Base-by-base conservation (phyloP, 2,888 invertebrate genomes). In the Cistogaster globosa region DNA sequence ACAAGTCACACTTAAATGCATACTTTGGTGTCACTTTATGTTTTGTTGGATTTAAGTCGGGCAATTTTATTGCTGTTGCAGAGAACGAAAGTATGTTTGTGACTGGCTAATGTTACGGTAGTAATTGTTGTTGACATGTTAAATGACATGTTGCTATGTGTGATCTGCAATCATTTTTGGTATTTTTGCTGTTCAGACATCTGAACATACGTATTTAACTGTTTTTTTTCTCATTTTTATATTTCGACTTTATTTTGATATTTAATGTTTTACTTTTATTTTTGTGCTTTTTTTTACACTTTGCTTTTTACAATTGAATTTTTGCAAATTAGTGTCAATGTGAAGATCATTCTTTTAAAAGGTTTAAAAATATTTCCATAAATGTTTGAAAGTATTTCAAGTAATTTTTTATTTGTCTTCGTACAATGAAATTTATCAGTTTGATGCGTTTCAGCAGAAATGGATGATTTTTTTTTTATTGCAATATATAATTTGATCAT, bases 81-180 rank as follows among this genome's bases (percentile, higher is more conserved):
- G n/a, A 16, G 36, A 18, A 65, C 45, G 42, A 36, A 26, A 65
- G 63, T 48, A 74, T 85, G 76, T 58, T 75, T 76, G 57, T 77
- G 76, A 72, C 55, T 76, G 63, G 67, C 84, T 81, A 81, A 83
- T 86, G 83, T 86, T 84, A 83, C 85, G 75, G 83, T 86, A 83
- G 91, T 90, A 90, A 90, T 90, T 90, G 91, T 86, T 89, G 89
- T 89, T 91, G 90, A 91, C 90, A 90, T 88, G 88, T 85, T 88
- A 87, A 88, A 81, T 85, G 87, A 87, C 87, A 87, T 86, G 86
- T 85, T 83, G 87, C 87, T 87, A 88, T 87, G 89, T 88, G 87
- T 85, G 84, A 86, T 87, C 86, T 80, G 85, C 87, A 81, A 87
- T 85, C 78, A 87, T 86, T 86, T 87, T 87, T 84, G 86, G 82